Percentiles rank a stretch among this genome's conserved stretches.
Evolutionary conservation across 2,888 invertebrate species (phyloP).

Genomic region (Aromia moschata): DNA sequence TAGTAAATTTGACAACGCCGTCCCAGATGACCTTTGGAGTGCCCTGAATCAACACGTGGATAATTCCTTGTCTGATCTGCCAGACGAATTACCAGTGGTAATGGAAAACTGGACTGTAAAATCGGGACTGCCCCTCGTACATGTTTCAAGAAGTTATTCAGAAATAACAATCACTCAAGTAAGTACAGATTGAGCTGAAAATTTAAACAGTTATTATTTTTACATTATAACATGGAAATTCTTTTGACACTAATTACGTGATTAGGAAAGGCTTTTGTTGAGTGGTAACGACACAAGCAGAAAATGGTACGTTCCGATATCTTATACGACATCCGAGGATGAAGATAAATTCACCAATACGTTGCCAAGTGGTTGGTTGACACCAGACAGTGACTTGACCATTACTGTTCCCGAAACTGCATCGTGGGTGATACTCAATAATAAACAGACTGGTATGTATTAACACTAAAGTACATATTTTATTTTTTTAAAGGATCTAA

Average conservation of each 20-base stretch:
- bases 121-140: slow-evolving; percentile 68
- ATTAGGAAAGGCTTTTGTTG: slow-evolving; percentile 8
- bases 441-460: slow-evolving; percentile 35
- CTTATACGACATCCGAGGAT: slow-evolving; percentile 61
- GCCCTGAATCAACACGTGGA: slow-evolving; percentile 51
- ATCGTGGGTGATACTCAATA: slow-evolving; percentile 41
- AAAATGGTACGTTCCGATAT: slow-evolving; percentile 66
- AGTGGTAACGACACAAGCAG: not conserved
- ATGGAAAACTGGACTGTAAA: slow-evolving; percentile 71
- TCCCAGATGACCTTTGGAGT: slow-evolving; percentile 65
- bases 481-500: too few relatives aligned
- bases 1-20: slow-evolving; percentile 61
- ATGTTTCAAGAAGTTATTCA: slow-evolving; percentile 50
- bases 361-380: slow-evolving; percentile 55
- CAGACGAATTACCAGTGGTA: slow-evolving; percentile 44
- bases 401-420: slow-evolving; percentile 19
- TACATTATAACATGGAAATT: too few relatives aligned
- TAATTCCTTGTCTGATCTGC: not conserved
- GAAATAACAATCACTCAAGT: not conserved
- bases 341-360: slow-evolving; percentile 56
- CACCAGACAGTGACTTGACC: slow-evolving; percentile 25
- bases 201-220: too few relatives aligned
- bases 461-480: too few relatives aligned
- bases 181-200: too few relatives aligned
- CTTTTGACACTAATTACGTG: too few relatives aligned